Percentiles rank a stretch among this genome's conserved stretches.
Conservation (phyloP, 1,140 invertebrate species). For the Heliconius melpomene region DNA sequence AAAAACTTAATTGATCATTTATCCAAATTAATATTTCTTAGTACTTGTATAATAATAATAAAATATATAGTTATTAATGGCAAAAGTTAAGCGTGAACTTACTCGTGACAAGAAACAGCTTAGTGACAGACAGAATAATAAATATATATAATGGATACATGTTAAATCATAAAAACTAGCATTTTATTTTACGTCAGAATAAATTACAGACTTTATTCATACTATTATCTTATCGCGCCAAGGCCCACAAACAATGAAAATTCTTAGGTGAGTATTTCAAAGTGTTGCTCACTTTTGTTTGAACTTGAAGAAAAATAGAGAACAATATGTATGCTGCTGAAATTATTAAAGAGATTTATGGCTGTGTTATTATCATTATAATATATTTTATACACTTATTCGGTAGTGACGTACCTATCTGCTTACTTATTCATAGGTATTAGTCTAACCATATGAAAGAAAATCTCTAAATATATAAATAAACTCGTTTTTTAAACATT, state of each 20-base stretch:
- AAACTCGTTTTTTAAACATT: no score
- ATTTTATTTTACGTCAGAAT: constrained; percentile 26
- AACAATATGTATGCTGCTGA: constrained; percentile 25
- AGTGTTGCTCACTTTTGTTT: constrained; percentile 45
- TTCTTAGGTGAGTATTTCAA: constrained; percentile 53
- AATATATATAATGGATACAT: neutral
- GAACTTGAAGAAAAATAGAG: constrained; percentile 32
- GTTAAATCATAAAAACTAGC: constrained; percentile 10
- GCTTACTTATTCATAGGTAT: no score
- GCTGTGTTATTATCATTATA: neutral
- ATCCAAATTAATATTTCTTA: neutral
- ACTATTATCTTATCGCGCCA: constrained; percentile 61
- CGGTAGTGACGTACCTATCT: no score
- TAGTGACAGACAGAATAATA: constrained; percentile 2
- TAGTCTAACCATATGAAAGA: no score
- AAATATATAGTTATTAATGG: neutral
- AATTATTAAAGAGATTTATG: neutral
- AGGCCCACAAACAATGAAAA: constrained; percentile 61
- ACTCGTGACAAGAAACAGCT: neutral
- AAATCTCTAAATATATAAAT: no score
- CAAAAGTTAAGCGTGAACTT: neutral
- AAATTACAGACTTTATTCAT: constrained; percentile 27
- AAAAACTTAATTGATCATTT: neutral
- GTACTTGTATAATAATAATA: neutral
- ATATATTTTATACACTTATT: neutral